Base-by-base conservation (phyloP, 2,113 vertebrate species). In the Alouatta palliata region DNA sequence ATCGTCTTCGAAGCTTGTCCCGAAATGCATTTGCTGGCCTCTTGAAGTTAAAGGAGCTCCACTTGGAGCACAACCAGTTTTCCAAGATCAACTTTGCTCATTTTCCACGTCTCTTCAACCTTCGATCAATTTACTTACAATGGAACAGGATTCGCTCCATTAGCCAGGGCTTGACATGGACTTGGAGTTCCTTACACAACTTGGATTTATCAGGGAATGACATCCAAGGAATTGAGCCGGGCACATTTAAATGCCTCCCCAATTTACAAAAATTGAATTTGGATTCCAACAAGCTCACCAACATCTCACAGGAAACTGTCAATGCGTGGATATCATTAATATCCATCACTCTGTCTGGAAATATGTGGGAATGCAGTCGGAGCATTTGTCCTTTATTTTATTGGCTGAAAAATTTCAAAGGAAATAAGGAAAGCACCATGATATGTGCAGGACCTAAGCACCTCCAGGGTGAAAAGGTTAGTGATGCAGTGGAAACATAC, bases 61-160 rank as follows among this genome's bases (percentile, higher is more conserved):
- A 99, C 95, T 93, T 99, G 99, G 99, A 99, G 98, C 99, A 99
- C 98, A 99, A 99, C 97, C 99, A 99, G 98, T 99, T 99, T 97
- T 99, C 99, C 40, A 99, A 99, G 98, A 99, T 99, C 97, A 99
- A 99, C 88, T 99, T 99, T 85, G 99, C 99, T 89, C 99, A 99
- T 98, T 99, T 99, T 88, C 99, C 99, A 8, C 99, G 99, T 40
- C 99, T 99, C 98, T 99, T 99, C 96, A 99, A 99, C 98, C 99
- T 99, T 49, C 99, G 99, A 92, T 99, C 99, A 0, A 99, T 99
- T 71, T 99, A 99, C 83, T 95, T 99, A 97, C 99, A 99, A 45
- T 99, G 99, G 99, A 99, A 99, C 98, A 99, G 99, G 76, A 99
- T 99, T 97, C 99, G 99, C 77, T 98, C 99, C 79, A 98, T 99